Base-by-base conservation (phyloP, 2,797 vertebrate genomes). In the Myotis daubentonii region DNA sequence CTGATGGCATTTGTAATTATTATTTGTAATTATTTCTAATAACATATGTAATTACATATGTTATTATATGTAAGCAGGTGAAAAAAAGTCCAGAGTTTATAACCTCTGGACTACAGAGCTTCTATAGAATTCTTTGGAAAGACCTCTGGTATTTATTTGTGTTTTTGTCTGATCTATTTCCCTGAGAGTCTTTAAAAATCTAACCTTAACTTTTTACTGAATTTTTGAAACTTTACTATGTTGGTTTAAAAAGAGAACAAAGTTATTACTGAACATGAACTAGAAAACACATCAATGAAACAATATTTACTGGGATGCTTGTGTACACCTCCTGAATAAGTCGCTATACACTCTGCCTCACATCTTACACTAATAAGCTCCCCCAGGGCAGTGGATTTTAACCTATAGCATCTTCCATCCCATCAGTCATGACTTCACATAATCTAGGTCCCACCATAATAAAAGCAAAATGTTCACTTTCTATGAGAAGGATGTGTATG, bases 261-360 rank as follows among this genome's bases (percentile, higher is more conserved):
- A 83, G 49, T 78, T 78, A 22, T 53, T n/a, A 76, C 19, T 47
- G 30, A 81, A 36, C 71, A 44, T 88, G 49, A 94, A 41, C 41
- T 66, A 92, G 30, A 76, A 89, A 70, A 89, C 49, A 95, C n/a
- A 36, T 85, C 92, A 84, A 91, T 91, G 74, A 36, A 86, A 94
- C 4, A 22, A 1, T 89, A 89, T 76, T 91, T 78, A 38, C 23
- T 83, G 65, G 19, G 30, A 66, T 70, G 38, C 16, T 51, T 81
- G n/a, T 19, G 19, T 75, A 36, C 0, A 75, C 55, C 28, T 93
- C 30, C 3, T 49, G 11, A 87, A 44, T 93, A 91, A 93, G 33
- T 80, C 87, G 41, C 7, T 66, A 3, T 47, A 62, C 6, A 71
- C 16, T 72, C 65, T 90, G 12, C 80, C 38, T 92, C 51, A 53